A percentile compares a stretch with the other conserved stretches of the same genome.
Conservation (phyloP, 2,888 invertebrate genomes). For the Leptogaster cylindrica region DNA sequence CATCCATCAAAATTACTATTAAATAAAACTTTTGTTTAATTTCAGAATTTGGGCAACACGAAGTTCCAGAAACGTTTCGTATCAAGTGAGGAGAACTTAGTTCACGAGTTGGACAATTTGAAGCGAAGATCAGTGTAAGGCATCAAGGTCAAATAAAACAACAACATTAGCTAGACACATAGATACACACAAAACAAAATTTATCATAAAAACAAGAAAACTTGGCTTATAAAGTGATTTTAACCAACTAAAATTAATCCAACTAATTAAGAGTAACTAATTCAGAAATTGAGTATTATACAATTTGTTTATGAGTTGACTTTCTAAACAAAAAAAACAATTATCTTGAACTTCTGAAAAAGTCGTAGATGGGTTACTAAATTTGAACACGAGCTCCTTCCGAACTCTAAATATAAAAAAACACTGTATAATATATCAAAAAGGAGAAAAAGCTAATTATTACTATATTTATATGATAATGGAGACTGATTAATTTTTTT, state of each 20-base stretch:
- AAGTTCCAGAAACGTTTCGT: slow-evolving; percentile 71
- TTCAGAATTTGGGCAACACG: slow-evolving; percentile 47
- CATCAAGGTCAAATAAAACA: background rate
- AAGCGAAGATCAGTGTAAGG: slow-evolving; percentile 65
- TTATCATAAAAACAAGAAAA: background rate
- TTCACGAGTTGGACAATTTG: slow-evolving; percentile 69
- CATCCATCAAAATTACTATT: background rate
- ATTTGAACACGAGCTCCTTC: background rate
- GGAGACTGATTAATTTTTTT: slow-evolving; percentile 42
- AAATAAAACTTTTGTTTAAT: background rate
- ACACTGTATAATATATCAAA: slow-evolving; percentile 11
- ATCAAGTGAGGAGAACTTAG: slow-evolving; percentile 69
- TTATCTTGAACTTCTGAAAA: too few species aligned
- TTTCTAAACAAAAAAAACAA: too few species aligned
- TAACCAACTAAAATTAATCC: slow-evolving; percentile 6
- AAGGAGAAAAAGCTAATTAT: slow-evolving; percentile 11
- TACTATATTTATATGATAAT: slow-evolving; percentile 30
- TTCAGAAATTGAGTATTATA: too few species aligned
- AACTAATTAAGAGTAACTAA: background rate
- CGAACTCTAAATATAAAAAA: background rate
- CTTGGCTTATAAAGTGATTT: slow-evolving; percentile 24
- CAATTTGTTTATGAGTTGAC: too few species aligned
- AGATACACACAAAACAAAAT: background rate
- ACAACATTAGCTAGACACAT: slow-evolving; percentile 20
- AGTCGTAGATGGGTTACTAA: too few species aligned